Evolutionary conservation across 2,797 vertebrate species (phyloP), one percentile per base, ranked within the genome.

Genomic region (Acanthurus leucopareius): DNA sequence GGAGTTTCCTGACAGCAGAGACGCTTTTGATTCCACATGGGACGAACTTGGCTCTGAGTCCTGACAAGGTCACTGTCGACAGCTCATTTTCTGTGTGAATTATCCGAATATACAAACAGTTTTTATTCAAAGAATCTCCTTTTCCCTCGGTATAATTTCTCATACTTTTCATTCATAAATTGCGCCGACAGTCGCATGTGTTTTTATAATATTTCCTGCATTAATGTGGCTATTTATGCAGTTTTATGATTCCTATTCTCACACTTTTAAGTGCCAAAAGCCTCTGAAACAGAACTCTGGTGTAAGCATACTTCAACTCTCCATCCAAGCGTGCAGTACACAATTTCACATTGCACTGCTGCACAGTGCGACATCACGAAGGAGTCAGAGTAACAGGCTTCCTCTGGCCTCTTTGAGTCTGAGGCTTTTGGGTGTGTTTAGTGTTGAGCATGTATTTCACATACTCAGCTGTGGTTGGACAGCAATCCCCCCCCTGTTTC

Each of bases 1-100:
- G 65, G 25, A 22, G 19, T 66, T 52, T 72, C 57, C 73, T 57
- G 51, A 70, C 35, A 71, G 57, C 40, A 54, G 69, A 53, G 42
- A 32, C 2, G 1, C 20, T n/a, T 61, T 44, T 17, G 45, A 61
- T 48, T 74, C 35, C 80, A 51, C 40, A 1, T 9, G 47, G 64
- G 69, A 73, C 54, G 32, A 3, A 38, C 28, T 15, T 1, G 67
- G 42, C 38, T 66, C 52, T 61, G 56, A 66, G 19, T 57, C 75
- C 61, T 35, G 59, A 73, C 48, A 10, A 69, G 20, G 54, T 48
- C 49, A 38, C 53, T 0, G 4, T 51, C 5, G 61, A 38, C 61
- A 20, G 44, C 65, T 47, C 52, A 52, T 22, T 45, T 54, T 66
- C 59, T 44, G 9, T 17, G 66, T 35, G 66, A 70, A 79, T 17